A percentile compares a stretch with the other conserved stretches of the same genome.
Evolutionary conservation across 1,140 invertebrate genomes (phyloP).

Genomic region (Drosophila nannoptera): DNA sequence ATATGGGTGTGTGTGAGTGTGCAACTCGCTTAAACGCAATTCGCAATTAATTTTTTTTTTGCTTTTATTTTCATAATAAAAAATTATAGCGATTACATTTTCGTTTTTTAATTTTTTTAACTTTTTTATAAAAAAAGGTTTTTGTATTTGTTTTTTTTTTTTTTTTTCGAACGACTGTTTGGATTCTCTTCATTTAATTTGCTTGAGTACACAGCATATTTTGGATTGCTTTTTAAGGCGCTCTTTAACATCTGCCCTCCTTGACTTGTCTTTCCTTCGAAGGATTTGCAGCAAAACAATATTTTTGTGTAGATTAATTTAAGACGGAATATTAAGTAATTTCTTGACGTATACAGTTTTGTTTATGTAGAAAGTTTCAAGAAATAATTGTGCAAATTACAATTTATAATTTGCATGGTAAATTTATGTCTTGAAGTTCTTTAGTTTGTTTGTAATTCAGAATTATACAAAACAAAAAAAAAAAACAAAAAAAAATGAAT

Average conservation of each 20-base stretch:
- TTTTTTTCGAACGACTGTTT: constrained; percentile 72
- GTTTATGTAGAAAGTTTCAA: constrained; percentile 12
- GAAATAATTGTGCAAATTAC: constrained; percentile 25
- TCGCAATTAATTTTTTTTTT: constrained; percentile 56
- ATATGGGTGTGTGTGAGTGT: constrained; percentile 4
- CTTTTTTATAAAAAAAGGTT: constrained; percentile 77
- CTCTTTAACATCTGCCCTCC: constrained; percentile 21
- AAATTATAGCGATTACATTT: constrained; percentile 71
- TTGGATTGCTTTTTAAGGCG: constrained; percentile 21
- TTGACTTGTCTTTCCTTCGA: constrained; percentile 4
- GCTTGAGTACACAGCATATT: constrained; percentile 35
- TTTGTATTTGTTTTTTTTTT: constrained; percentile 43
- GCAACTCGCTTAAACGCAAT: constrained; percentile 55
- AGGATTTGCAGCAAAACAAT: constrained; percentile 25
- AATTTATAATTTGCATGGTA: constrained; percentile 19
- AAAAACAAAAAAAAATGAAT: constrained; percentile 1
- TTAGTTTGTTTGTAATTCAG: constrained; percentile 18
- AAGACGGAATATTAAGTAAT: constrained; percentile 46
- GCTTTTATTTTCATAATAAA: constrained; percentile 75
- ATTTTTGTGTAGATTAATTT: constrained; percentile 29
- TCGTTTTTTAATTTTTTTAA: constrained; percentile 54
- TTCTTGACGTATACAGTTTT: constrained; percentile 29
- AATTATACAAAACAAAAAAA: constrained; percentile 36
- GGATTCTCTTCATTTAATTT: constrained; percentile 43
- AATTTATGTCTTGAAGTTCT: constrained; percentile 2